Evolutionary conservation across 37 sponge, comb jelly and placozoan genomes (phyloP), one percentile per base, ranked within the genome.

Genomic region (Mnemiopsis leidyi): DNA sequence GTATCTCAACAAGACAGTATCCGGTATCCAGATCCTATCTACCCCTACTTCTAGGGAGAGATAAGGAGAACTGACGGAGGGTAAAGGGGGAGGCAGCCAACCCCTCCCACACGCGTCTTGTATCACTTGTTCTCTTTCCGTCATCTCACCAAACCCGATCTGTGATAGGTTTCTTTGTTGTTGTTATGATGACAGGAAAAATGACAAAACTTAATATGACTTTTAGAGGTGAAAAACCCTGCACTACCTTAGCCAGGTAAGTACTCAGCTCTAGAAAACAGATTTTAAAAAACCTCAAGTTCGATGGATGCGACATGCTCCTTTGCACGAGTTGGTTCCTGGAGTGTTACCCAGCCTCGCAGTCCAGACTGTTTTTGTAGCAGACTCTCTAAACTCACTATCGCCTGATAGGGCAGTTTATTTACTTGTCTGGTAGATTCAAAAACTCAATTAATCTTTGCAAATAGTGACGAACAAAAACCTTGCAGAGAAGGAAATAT

Each of bases 41-140:
- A 85, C 48, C 32, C 90, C 26, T 7, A 85, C 40, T 39, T 23
- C 2, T 33, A 85, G 35, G 7, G 36, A 23, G 28, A 85, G 90
- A 37, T 85, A 39, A 2, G 40, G 61, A 21, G 36, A 40, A 0
- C 3, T 33, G 29, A 85, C 36, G 24, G 40, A 40, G 21, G 90
- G 90, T 25, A 85, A 61, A 61, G 90, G 90, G 0, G 90, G 90
- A 33, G 90, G 90, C 2, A 85, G 36, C 90, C 90, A 85, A n/a
- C 90, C 61, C 29, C 90, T 3, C 90, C 36, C 61, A 39, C 90
- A 18, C 61, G 90, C 90, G 30, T 85, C 90, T 13, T 28, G 23
- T 40, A 85, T 85, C 61, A 85, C 90, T 23, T 40, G 90, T 28
- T 85, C 90, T 39, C 90, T 35, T 29, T 85, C 90, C 29, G 90